Conservation (phyloP, 2,113 vertebrate species). For the Neotragus moschatus region DNA sequence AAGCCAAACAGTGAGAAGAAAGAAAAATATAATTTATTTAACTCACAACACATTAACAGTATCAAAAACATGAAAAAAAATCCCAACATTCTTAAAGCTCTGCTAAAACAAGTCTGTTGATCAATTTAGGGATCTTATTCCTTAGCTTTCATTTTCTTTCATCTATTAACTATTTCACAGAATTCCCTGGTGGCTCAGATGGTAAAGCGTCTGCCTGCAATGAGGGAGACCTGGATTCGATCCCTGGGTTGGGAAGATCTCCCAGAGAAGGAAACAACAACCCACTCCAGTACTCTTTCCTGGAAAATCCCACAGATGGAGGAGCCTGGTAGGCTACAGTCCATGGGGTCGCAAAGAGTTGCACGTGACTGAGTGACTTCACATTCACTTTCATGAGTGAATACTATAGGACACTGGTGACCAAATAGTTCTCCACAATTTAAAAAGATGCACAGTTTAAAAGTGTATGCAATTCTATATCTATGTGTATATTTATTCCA, state of each 20-base stretch:
- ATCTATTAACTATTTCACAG: not conserved
- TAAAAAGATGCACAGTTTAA: not conserved
- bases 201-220: too few species aligned
- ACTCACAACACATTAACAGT: slow-evolving; percentile 54
- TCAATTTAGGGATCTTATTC: not conserved
- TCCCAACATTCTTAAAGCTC: slow-evolving; percentile 15
- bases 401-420: not conserved
- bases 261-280: too few species aligned
- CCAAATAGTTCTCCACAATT: not conserved
- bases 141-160: not conserved
- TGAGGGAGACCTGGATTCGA: too few species aligned
- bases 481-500: not conserved
- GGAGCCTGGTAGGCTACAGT: too few species aligned
- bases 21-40: slow-evolving; percentile 69
- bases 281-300: too few species aligned
- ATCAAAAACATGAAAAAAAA: slow-evolving; percentile 43
- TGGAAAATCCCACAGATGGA: too few species aligned
- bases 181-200: not conserved
- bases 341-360: too few species aligned
- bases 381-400: not conserved
- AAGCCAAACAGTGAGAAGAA: slow-evolving; percentile 54
- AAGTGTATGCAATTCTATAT: not conserved
- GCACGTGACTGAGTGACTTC: too few species aligned
- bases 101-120: slow-evolving; percentile 45
- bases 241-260: too few species aligned